Evolutionary conservation across 1,140 invertebrate species (phyloP).

Genomic region (Periplaneta americana): DNA sequence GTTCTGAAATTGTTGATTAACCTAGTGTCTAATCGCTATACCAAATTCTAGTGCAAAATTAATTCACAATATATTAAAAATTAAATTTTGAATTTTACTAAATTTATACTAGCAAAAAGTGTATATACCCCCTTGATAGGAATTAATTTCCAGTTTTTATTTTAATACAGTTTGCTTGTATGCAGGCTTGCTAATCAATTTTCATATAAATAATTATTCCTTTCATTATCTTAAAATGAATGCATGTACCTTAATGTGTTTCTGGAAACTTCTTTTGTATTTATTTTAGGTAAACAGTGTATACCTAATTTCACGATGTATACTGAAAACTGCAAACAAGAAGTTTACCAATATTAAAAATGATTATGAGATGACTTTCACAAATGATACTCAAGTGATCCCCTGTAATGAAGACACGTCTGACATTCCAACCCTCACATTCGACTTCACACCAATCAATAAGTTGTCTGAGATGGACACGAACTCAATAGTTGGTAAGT

Average conservation of each 20-base stretch:
- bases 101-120: no score
- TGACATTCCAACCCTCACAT: slow-evolving; percentile 72
- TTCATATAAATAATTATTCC: neutral
- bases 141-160: no score
- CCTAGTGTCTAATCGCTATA: no score
- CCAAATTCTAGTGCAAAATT: no score
- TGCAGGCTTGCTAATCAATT: no score
- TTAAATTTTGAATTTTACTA: no score
- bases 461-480: slow-evolving; percentile 61
- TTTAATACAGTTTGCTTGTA: no score
- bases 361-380: slow-evolving; percentile 94
- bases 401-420: slow-evolving; percentile 59
- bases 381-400: slow-evolving; percentile 69
- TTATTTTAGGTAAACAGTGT: slow-evolving; percentile 67
- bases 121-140: no score
- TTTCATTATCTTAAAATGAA: neutral
- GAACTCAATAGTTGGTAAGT: slow-evolving; percentile 66
- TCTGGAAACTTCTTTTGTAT: neutral
- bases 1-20: no score
- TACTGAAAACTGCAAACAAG: slow-evolving; percentile 89
- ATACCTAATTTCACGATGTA: slow-evolving; percentile 79
- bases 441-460: slow-evolving; percentile 74
- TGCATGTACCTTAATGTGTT: slow-evolving; percentile 18
- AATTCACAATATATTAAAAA: no score
- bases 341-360: slow-evolving; percentile 79